These are phyloP conservation scores for Triplophysa siluroides DNA, from an alignment of 2,113 vertebrate genomes.

Conservation along the genomic window DNA sequence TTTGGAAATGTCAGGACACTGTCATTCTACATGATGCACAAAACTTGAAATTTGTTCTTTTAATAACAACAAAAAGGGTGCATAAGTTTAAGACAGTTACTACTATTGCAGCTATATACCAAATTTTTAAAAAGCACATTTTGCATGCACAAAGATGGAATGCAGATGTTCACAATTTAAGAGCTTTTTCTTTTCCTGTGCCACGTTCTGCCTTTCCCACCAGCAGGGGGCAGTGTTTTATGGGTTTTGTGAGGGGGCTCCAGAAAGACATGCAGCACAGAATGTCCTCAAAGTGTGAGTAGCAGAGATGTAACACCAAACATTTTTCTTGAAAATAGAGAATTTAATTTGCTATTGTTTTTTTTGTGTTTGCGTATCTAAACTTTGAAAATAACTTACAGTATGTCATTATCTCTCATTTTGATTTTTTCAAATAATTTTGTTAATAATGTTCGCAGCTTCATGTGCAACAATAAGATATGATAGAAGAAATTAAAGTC, in stretches of 20 bases:
- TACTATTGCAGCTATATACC: too few species aligned
- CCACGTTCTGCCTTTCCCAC: slow-evolving; percentile 10
- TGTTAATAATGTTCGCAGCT: too few species aligned
- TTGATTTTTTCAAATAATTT: not conserved
- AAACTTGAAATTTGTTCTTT: not conserved
- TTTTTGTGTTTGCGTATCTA: not conserved
- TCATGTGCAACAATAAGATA: too few species aligned
- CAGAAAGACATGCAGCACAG: too few species aligned
- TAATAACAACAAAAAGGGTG: not conserved
- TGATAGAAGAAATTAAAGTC: too few species aligned
- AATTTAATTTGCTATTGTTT: not conserved
- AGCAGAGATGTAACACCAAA: not conserved
- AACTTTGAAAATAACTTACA: not conserved
- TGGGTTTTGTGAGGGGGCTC: not conserved
- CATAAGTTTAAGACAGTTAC: too few species aligned
- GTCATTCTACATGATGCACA: not conserved
- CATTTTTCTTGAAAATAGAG: not conserved
- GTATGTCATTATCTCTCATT: not conserved
- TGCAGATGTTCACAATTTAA: too few species aligned
- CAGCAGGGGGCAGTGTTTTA: slow-evolving; percentile 39
- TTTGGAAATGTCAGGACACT: not conserved
- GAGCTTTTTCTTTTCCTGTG: not conserved
- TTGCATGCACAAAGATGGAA: too few species aligned
- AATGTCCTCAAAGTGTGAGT: not conserved
- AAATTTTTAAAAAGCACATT: too few species aligned